Base-by-base conservation (phyloP, 2,888 invertebrate species). In the Cerceris rybyensis region DNA sequence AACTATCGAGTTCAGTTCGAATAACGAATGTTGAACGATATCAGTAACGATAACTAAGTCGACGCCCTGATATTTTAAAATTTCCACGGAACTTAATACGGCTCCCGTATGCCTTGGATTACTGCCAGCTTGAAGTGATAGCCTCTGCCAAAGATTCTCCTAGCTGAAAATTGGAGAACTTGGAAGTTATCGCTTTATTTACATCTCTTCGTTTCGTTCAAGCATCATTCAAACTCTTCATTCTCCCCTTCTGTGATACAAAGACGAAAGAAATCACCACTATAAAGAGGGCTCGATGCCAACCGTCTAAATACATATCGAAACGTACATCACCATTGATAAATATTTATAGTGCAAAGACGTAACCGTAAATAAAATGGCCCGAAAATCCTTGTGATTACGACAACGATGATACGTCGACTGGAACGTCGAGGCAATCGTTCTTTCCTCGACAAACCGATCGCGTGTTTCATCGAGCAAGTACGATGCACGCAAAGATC, bases 121-220 rank as follows among this genome's bases (percentile, higher is more conserved):
- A 7, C 1, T 9, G 84, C 84, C 84, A 84, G 75, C 70, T 67
- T 28, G 73, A 41, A 72, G 55, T 55, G 71, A 75, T 73, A 70
- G 43, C 42, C 50, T 41, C 60, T 80, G 79, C 67, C 73, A 78
- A 75, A 68, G 69, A 81, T 79, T 80, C 61, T 70, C 46, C 64
- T 39, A 68, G 46, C 43, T 57, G 70, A 65, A 68, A 65, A 71
- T 55, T 68, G 71, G 52, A 58, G 55, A 55, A 69, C 55, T 71
- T 64, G 69, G 66, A 71, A 83, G 71, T 83, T 83, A 81, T 81
- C 81, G 69, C 68, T 81, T 83, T 83, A 83, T 81, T 81, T 82
- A 76, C 83, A 78, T 83, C 81, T 43, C 43, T 81, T 68, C 70
- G 70, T 78, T 80, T 75, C 78, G 61, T 42, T 4, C 74, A 69